Base-by-base conservation (phyloP, 2,797 vertebrate genomes). In the Ataeniobius toweri region DNA sequence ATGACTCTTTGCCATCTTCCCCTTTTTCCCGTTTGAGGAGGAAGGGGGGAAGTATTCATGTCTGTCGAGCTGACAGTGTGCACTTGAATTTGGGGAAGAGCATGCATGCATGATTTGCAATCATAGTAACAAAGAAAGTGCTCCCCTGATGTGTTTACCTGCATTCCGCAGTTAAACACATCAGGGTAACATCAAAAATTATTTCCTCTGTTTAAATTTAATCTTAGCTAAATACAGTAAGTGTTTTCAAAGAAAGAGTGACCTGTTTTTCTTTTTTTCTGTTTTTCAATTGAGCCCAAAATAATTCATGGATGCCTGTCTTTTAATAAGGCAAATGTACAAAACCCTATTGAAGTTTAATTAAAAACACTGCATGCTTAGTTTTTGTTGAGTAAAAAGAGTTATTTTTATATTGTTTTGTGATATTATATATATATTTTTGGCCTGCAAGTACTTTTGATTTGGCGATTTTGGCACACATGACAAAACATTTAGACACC, bases 61-160 rank as follows among this genome's bases (percentile, higher is more conserved):
- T 78, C 61, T 71, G 58, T 68, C 75, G 39, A 82, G 63, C 70
- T 22, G 67, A 59, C 55, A 67, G 41, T 36, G 31, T 89, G 89
- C 85, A 79, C 91, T 92, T 92, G 89, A 89, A 88, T 84, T 90
- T 91, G 83, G 44, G 72, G 31, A 75, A 70, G 2, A 39, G 71
- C 6, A 16, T 26, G 24, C n/a, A 41, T 1, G 16, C 61, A 81
- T 56, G 22, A 53, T 72, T 28, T 22, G 41, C 63, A 65, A 18
- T 39, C 3, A 65, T 22, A 5, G 63, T 41, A 10, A 67, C 6
- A 41, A 67, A 39, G 5, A 22, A 55, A 55, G 20, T 24, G 20
- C 1, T 65, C 31, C 31, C 24, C 41, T 13, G 10, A 36, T 22
- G 36, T 36, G 36, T 36, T 36, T 36, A 36, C 4, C 36, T 36